Conservation (phyloP, 2,888 invertebrate species). For the Polydrusus tereticollis region DNA sequence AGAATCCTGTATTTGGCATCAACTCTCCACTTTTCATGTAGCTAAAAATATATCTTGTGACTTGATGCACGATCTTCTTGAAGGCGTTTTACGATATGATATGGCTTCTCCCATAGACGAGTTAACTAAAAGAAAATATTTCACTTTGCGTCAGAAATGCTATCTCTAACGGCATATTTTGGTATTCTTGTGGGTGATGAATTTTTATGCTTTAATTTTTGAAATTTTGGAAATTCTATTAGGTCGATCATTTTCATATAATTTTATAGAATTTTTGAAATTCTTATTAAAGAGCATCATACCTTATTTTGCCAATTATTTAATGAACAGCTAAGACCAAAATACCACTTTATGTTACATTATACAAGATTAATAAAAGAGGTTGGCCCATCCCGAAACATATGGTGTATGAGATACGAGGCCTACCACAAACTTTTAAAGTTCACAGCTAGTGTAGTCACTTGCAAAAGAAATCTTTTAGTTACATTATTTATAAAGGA, state of each 20-base stretch:
- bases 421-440: conserved; percentile 11
- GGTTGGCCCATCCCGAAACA: conserved; percentile 1
- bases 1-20: conserved; percentile 10
- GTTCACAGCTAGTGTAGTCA: background rate
- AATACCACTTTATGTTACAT: conserved; percentile 6
- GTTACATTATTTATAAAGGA: too few relatives aligned
- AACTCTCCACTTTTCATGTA: background rate
- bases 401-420: conserved; percentile 10
- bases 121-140: conserved; percentile 11
- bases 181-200: conserved; percentile 17
- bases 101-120: conserved; percentile 14
- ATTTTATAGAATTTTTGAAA: background rate
- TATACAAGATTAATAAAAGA: conserved; percentile 5
- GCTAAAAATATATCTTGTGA: conserved; percentile 17
- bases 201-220: too few relatives aligned
- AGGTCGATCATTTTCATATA: background rate
- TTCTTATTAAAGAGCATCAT: conserved; percentile 15
- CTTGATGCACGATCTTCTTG: conserved; percentile 24
- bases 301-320: background rate
- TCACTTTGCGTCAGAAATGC: conserved; percentile 20
- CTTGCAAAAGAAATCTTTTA: background rate
- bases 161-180: conserved; percentile 17
- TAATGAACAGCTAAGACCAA: background rate
- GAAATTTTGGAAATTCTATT: conserved; percentile 10
- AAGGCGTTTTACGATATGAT: conserved; percentile 20